A percentile compares a stretch with the other conserved stretches of the same genome.
These are phyloP conservation scores for Tenebrio molitor DNA, from an alignment of 1,140 invertebrate genomes.

Conservation along the genomic window DNA sequence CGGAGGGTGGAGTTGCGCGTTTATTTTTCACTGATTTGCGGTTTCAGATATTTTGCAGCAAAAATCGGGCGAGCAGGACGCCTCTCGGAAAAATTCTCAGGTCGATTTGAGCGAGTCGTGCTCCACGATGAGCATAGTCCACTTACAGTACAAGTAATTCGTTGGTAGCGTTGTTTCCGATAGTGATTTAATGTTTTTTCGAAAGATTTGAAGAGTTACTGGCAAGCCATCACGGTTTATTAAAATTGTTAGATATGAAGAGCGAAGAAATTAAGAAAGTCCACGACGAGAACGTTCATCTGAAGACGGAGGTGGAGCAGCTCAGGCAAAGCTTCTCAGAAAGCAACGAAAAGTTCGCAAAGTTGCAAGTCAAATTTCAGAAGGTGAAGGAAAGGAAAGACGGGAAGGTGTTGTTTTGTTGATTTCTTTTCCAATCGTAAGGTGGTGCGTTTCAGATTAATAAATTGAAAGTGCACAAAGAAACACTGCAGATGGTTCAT, in stretches of 20 bases:
- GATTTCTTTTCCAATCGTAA: not conserved
- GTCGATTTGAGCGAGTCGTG: slow-evolving; percentile 5
- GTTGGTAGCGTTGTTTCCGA: not conserved
- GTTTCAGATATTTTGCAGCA: slow-evolving; percentile 44
- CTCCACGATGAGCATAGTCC: slow-evolving; percentile 55
- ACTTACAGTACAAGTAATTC: slow-evolving; percentile 57
- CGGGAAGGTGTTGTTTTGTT: slow-evolving; percentile 42
- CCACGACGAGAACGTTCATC: slow-evolving; percentile 46
- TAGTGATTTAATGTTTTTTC: not conserved
- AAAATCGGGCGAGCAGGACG: slow-evolving; percentile 24
- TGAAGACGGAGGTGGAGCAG: slow-evolving; percentile 50
- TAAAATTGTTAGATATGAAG: slow-evolving; percentile 53
- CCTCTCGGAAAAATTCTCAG: slow-evolving; percentile 42
- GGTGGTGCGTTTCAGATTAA: slow-evolving; percentile 40
- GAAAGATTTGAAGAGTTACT: slow-evolving; percentile 57
- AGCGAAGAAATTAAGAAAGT: slow-evolving; percentile 53
- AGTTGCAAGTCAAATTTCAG: slow-evolving; percentile 46
- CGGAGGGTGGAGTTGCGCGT: too few species aligned
- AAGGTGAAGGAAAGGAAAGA: slow-evolving; percentile 50
- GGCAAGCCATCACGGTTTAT: slow-evolving; percentile 49
- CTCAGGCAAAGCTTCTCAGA: slow-evolving; percentile 41
- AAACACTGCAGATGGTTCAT: slow-evolving; percentile 53
- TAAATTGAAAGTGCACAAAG: slow-evolving; percentile 50
- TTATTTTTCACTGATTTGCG: too few species aligned
- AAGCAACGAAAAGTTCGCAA: slow-evolving; percentile 31